Conservation (phyloP, 2,888 invertebrate species). For the Brachylomia viminalis region DNA sequence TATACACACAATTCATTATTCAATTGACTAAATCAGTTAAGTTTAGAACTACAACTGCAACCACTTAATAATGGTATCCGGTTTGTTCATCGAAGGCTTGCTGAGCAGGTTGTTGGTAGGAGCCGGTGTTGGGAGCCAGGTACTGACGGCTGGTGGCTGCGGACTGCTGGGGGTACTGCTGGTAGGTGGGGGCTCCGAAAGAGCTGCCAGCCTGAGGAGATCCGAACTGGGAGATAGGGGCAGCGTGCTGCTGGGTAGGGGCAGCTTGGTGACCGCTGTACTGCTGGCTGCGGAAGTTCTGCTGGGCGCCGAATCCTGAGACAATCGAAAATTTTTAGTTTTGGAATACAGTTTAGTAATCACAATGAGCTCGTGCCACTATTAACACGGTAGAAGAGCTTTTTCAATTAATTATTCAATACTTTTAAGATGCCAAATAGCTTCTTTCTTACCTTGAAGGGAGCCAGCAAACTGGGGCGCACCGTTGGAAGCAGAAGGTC, state of each 20-base stretch:
- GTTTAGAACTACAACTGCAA: conserved; percentile 26
- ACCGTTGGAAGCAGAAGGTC: conserved; percentile 69
- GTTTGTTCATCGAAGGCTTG: conserved; percentile 85
- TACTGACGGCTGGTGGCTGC: conserved; percentile 82
- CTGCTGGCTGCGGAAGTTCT: conserved; percentile 48
- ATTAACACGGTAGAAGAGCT: too few relatives aligned
- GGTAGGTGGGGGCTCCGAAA: conserved; percentile 26
- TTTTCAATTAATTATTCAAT: too few relatives aligned
- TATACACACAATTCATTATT: conserved; percentile 55
- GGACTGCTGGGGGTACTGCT: conserved; percentile 64
- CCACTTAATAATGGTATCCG: conserved; percentile 82
- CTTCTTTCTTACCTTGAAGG: conserved; percentile 48
- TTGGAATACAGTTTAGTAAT: too few relatives aligned
- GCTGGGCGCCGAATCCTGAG: conserved; percentile 67
- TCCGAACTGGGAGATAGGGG: conserved; percentile 69
- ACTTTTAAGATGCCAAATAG: too few relatives aligned
- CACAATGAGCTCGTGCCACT: too few relatives aligned
- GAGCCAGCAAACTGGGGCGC: conserved; percentile 62
- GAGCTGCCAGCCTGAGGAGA: conserved; percentile 44
- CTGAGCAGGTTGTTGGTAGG: conserved; percentile 78
- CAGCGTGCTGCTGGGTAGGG: conserved; percentile 54
- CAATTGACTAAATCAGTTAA: conserved; percentile 52
- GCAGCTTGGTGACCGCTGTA: conserved; percentile 21
- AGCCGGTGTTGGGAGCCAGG: conserved; percentile 76
- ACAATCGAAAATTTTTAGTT: neutral